Base-by-base conservation (phyloP, 1,140 invertebrate genomes). In the Chelonus insularis region DNA sequence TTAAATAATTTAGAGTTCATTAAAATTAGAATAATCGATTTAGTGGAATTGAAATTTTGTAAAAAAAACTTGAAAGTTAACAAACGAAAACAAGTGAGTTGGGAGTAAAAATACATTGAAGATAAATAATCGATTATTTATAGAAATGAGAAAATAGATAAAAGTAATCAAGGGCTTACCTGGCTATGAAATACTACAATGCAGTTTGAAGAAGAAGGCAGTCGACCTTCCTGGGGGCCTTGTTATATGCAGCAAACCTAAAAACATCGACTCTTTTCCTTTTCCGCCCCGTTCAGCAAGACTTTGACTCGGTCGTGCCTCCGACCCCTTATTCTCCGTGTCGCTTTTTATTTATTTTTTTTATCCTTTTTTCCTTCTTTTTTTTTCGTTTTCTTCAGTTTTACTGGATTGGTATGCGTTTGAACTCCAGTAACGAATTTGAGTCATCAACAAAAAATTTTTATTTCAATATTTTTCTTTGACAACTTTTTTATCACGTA, bases 181-280 rank as follows among this genome's bases (percentile, higher is more conserved):
- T 47, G 41, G 21, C 9, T 45, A 14, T 16, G n/a, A 29, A 39
- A 39, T 48, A 58, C 29, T 32, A 29, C 43, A 58, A 47, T 34
- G 45, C 56, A 37, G 11, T 16, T 59, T 14, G 14, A 29, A 29
- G 41, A 64, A 68, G 66, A 69, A 72, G 70, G 70, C 72, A 58
- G 66, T 72, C 71, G 74, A 75, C 74, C 74, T 76, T 75, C 74
- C 70, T 74, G 65, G 65, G 72, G 72, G 70, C 72, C 73, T 76
- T 76, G 74, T 67, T 71, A 71, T 67, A 69, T 67, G 60, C 68
- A 67, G 60, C 69, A 60, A 63, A 70, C 68, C 66, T 75, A 68
- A 75, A 70, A 73, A 72, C 71, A 73, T 71, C 36, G 48, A 41
- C 25, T 52, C 56, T 43, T 41, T 57, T 55, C 36, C 37, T 34